These are phyloP conservation scores for Eueremaeus valkanovi DNA, from an alignment of 2,888 invertebrate genomes.

Conservation along the genomic window DNA sequence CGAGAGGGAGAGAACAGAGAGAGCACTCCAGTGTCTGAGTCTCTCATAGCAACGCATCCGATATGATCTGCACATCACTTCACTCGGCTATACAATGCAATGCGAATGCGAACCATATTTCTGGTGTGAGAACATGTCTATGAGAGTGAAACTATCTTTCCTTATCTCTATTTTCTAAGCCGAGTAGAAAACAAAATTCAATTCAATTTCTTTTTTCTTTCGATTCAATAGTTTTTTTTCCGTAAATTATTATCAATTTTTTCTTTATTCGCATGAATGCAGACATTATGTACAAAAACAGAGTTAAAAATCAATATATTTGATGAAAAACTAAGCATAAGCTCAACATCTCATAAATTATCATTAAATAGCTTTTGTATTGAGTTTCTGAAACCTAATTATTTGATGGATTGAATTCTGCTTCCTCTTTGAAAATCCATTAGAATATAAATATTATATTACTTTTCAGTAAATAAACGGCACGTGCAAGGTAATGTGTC, in stretches of 20 bases:
- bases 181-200: not conserved
- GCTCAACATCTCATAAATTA: not conserved
- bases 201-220: not conserved
- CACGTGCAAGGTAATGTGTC: too few species aligned
- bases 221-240: not conserved
- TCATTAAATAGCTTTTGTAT: not conserved
- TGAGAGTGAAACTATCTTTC: not conserved
- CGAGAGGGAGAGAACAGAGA: not conserved
- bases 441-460: too few species aligned
- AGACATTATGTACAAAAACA: not conserved
- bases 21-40: conserved; percentile 12
- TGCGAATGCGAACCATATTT: conserved; percentile 6
- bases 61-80: conserved; percentile 35
- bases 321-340: not conserved
- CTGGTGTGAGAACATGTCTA: not conserved
- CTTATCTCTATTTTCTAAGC: not conserved
- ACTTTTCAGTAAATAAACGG: too few species aligned
- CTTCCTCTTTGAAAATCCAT: too few species aligned
- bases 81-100: conserved; percentile 11
- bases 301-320: not conserved
- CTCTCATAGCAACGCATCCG: conserved; percentile 37
- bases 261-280: not conserved
- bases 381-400: not conserved
- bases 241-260: conserved; percentile 3
- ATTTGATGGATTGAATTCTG: conserved; percentile 2